A percentile compares a stretch with the other conserved stretches of the same genome.
These are phyloP conservation scores for Simalia tracyae DNA, from an alignment of 2,797 vertebrate species.

Conservation along the genomic window DNA sequence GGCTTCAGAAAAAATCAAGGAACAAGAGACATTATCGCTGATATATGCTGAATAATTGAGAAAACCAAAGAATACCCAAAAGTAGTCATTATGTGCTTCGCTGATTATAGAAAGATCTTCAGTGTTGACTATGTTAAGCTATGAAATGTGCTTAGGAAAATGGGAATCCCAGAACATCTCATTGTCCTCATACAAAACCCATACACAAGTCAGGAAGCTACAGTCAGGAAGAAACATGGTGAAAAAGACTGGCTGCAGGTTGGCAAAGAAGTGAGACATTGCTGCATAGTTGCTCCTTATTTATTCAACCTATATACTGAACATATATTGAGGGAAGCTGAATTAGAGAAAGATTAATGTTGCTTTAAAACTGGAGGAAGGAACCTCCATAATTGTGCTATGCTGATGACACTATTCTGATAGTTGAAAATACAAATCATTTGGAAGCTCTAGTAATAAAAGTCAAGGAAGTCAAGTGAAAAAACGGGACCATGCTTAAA, in stretches of 20 bases:
- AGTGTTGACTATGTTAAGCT: background rate
- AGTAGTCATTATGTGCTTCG: background rate
- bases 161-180: background rate
- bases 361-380: background rate
- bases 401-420: background rate
- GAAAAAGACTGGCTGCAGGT: background rate
- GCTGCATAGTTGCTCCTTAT: background rate
- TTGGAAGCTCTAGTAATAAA: background rate
- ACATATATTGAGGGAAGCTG: background rate
- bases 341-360: background rate
- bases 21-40: background rate
- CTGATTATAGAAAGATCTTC: background rate
- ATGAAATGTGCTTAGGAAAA: background rate
- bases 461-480: background rate
- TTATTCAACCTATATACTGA: background rate
- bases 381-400: background rate
- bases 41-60: background rate
- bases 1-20: no score
- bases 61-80: background rate
- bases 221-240: background rate
- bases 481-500: background rate
- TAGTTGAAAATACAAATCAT: background rate
- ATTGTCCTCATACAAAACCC: background rate
- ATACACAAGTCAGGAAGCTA: background rate
- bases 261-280: background rate